phyloP scores from a whole-genome alignment of 2,888 invertebrate genomes.

The Nephrotoma flavescens region DNA sequence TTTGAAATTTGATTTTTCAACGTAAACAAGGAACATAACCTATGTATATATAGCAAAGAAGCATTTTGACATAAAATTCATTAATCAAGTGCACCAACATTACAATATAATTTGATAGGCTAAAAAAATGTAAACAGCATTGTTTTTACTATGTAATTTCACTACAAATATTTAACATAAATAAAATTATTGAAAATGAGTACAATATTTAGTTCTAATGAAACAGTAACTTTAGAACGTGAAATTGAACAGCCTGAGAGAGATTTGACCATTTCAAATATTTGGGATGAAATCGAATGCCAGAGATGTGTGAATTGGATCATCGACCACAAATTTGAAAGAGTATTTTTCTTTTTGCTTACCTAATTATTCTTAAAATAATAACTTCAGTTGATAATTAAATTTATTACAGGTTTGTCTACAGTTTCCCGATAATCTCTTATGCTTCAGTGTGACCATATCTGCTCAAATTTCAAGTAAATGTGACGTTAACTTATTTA shows the following conservation, averaged over 20 bases:
- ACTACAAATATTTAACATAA: not conserved
- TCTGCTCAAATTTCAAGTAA: slow-evolving; percentile 38
- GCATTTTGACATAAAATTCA: not conserved
- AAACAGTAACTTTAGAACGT: slow-evolving; percentile 23
- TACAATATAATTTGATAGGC: not conserved
- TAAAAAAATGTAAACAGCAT: not conserved
- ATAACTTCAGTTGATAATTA: slow-evolving; percentile 4
- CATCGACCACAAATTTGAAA: slow-evolving; percentile 42
- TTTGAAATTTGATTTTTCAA: slow-evolving; percentile 5
- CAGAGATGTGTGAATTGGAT: slow-evolving; percentile 46
- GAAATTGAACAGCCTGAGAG: slow-evolving; percentile 17
- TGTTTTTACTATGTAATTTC: not conserved
- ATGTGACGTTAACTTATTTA: slow-evolving; percentile 45
- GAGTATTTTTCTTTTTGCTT: slow-evolving; percentile 33
- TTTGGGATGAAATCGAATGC: slow-evolving; percentile 26
- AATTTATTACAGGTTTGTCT: slow-evolving; percentile 54
- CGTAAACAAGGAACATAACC: not conserved
- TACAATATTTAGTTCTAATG: slow-evolving; percentile 25
- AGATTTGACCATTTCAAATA: slow-evolving; percentile 18
- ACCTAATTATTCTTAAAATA: not conserved
- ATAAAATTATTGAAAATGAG: slow-evolving; percentile 10
- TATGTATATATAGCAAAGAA: not conserved
- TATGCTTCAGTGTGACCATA: slow-evolving; percentile 52
- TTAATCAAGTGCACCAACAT: not conserved
- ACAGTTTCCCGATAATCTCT: slow-evolving; percentile 78